Conservation (phyloP, 2,797 vertebrate species). For the Tarsius wallacei region DNA sequence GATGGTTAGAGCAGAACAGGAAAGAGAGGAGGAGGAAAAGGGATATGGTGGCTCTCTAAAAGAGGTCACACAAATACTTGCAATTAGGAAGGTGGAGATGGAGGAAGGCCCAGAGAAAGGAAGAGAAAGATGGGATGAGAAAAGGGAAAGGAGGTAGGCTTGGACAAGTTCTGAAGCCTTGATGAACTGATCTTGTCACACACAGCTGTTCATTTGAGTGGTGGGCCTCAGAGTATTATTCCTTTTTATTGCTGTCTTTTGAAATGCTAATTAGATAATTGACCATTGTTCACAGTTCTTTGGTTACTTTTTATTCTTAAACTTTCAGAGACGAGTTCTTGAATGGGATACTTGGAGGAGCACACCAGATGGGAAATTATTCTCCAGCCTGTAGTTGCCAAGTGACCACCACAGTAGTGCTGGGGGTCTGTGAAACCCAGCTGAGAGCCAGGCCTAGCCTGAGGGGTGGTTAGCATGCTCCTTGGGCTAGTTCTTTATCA, state of each 20-base stretch:
- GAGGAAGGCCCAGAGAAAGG: neutral
- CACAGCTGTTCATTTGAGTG: slow-evolving; percentile 86
- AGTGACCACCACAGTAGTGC: slow-evolving; percentile 51
- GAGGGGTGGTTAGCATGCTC: neutral
- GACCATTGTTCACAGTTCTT: slow-evolving; percentile 84
- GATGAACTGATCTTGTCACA: slow-evolving; percentile 86
- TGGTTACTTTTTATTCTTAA: slow-evolving; percentile 86
- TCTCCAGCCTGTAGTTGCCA: slow-evolving; percentile 67
- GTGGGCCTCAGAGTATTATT: slow-evolving; percentile 79
- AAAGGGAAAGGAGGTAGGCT: slow-evolving; percentile 61
- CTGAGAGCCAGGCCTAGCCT: slow-evolving; percentile 64
- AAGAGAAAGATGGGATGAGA: slow-evolving; percentile 33
- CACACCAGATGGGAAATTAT: slow-evolving; percentile 84
- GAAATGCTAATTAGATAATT: slow-evolving; percentile 88
- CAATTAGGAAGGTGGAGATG: neutral
- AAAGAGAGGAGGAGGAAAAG: neutral
- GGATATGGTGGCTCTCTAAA: neutral
- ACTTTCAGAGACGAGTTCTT: slow-evolving; percentile 82
- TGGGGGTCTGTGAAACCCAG: neutral
- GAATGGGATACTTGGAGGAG: slow-evolving; percentile 69
- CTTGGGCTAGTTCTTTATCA: neutral
- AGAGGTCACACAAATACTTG: neutral
- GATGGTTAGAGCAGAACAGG: neutral
- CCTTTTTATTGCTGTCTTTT: slow-evolving; percentile 85
- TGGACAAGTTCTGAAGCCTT: slow-evolving; percentile 79